Conservation (phyloP, 1,140 invertebrate species). For the Leptopilina boulardi region DNA sequence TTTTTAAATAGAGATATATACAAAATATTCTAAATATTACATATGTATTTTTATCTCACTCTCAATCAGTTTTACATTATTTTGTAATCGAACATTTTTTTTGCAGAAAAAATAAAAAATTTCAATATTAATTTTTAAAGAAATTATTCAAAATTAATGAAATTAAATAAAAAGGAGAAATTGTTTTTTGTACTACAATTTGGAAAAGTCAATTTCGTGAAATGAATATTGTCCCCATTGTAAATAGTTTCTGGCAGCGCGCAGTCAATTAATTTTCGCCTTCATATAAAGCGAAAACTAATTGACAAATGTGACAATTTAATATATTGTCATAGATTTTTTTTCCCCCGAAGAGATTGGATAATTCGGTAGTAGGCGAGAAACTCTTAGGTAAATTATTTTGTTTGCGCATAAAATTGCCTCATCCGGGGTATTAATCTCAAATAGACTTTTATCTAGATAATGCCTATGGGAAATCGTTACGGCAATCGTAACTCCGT, state of each 20-base stretch:
- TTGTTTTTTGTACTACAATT: too few species aligned
- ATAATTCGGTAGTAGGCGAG: slow-evolving; percentile 8
- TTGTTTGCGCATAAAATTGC: slow-evolving; percentile 30
- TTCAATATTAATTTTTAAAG: too few species aligned
- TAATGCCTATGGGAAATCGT: slow-evolving; percentile 41
- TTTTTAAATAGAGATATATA: neutral
- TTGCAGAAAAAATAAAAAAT: too few species aligned
- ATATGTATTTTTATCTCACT: too few species aligned
- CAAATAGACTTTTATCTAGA: slow-evolving; percentile 25
- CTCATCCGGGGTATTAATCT: slow-evolving; percentile 22
- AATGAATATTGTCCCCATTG: neutral
- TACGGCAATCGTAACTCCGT: slow-evolving; percentile 53
- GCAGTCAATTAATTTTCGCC: slow-evolving; percentile 3
- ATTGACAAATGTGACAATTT: neutral
- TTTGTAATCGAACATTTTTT: too few species aligned
- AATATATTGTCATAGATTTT: neutral
- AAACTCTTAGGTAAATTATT: slow-evolving; percentile 20
- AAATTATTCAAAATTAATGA: too few species aligned
- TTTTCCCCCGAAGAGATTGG: neutral
- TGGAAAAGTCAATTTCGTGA: too few species aligned
- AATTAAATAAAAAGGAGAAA: neutral
- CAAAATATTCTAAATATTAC: too few species aligned
- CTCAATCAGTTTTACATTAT: too few species aligned
- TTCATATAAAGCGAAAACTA: neutral
- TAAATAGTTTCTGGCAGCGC: neutral